Evolutionary conservation across 2,113 vertebrate species (phyloP), one percentile per base, ranked within the genome.

Genomic region (Aramus guarauna): DNA sequence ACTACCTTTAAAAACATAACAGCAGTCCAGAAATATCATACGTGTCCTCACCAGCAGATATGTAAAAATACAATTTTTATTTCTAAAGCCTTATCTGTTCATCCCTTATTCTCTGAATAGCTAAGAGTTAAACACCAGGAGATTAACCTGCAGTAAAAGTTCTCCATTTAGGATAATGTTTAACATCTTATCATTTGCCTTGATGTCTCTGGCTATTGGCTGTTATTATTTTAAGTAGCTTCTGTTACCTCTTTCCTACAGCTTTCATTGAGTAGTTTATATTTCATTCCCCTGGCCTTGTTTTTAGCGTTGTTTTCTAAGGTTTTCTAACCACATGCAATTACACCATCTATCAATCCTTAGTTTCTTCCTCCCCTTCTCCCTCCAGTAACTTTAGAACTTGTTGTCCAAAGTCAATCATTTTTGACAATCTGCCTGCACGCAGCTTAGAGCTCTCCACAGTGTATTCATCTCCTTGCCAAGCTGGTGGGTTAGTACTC

Each of bases 121-220:
- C 62, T 50, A 41, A 55, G 74, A 74, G 36, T 78, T 67, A 83
- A 95, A 89, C 69, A 91, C 27, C 4, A 3, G 24, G 43, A 72
- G 56, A 92, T 89, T 92, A 87, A 89, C 73, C 77, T 91, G 66
- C 66, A 81, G 73, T 82, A 75, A 72, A 94, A 84, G 53, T 83
- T 83, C 63, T 80, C 37, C 15, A 12, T 85, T 90, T 80, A 53
- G 84, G 60, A 85, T 86, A 79, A 74, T 60, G 55, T 95, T 92
- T 79, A 87, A 85, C 14, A 24, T 85, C 69, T 89, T 81, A 85
- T 48, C 11, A 21, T 56, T 87, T 89, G 52, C 69, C 83, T 94
- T 87, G 66, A 73, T 90, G 12, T 87, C 36, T 78, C 45, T 87
- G 39, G 10, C n/a, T 92, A 58, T 47, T 94, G 73, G 21, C 39